Conservation (phyloP, 2,113 vertebrate genomes). For the Gymnobelideus leadbeateri region DNA sequence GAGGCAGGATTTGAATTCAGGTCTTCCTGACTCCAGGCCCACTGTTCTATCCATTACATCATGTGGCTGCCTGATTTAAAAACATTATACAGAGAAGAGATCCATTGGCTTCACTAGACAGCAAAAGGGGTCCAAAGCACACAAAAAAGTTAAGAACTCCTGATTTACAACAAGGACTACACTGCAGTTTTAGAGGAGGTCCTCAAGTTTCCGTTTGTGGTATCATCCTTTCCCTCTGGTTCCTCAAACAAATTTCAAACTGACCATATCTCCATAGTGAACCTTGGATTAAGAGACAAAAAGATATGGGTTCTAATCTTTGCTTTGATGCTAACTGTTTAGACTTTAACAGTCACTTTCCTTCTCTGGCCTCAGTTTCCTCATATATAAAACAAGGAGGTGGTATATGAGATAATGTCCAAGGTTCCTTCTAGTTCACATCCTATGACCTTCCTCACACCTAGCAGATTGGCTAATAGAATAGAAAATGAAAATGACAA, state of each 20-base stretch:
- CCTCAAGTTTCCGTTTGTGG: neutral
- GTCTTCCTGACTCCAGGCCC: neutral
- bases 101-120: neutral
- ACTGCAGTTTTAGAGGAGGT: neutral
- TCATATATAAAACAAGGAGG: neutral
- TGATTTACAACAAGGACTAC: neutral
- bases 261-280: neutral
- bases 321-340: neutral
- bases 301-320: neutral
- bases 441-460: neutral
- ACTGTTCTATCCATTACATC: neutral
- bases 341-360: neutral
- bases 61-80: neutral
- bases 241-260: neutral
- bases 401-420: neutral
- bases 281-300: neutral
- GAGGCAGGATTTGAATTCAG: neutral
- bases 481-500: neutral
- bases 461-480: neutral
- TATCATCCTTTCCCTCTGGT: neutral
- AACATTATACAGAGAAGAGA: neutral
- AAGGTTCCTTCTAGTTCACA: neutral
- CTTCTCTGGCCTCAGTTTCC: neutral
- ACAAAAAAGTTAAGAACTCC: neutral
- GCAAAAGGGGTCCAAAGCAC: neutral